Conservation (phyloP, 2,888 invertebrate species). For the Orthosia gothica region DNA sequence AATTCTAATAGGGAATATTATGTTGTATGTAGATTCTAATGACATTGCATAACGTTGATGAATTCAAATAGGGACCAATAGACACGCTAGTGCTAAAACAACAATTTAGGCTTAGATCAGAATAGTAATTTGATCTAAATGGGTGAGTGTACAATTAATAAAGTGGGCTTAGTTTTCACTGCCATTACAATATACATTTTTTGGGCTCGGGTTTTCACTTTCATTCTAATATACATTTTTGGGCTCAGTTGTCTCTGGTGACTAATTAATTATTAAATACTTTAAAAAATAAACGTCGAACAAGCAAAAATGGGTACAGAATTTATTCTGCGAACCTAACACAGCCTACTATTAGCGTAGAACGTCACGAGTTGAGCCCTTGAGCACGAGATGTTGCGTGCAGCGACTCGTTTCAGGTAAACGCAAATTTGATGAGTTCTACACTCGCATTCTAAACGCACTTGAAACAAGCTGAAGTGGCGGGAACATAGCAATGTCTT, state of each 20-base stretch:
- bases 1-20: too few relatives aligned
- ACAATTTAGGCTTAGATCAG: background rate
- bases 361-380: slow-evolving; percentile 48
- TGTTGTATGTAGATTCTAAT: too few relatives aligned
- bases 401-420: slow-evolving; percentile 26
- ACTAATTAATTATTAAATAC: slow-evolving; percentile 33
- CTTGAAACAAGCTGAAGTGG: slow-evolving; percentile 31
- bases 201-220: background rate
- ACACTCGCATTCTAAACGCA: slow-evolving; percentile 28
- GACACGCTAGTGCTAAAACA: too few relatives aligned
- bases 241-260: slow-evolving; percentile 1
- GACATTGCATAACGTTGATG: too few relatives aligned
- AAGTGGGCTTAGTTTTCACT: background rate
- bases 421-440: slow-evolving; percentile 30
- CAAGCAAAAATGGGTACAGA: slow-evolving; percentile 11
- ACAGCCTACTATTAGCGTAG: slow-evolving; percentile 33
- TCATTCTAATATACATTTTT: slow-evolving; percentile 5
- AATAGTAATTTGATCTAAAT: background rate
- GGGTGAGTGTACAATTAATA: background rate
- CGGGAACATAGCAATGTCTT: slow-evolving; percentile 10
- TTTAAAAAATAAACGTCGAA: slow-evolving; percentile 2
- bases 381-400: slow-evolving; percentile 60
- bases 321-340: slow-evolving; percentile 25
- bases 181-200: slow-evolving; percentile 1
- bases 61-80: too few relatives aligned